phyloP scores from a whole-genome alignment of 2,797 vertebrate species.

The Poeciliopsis paucimaculata region DNA sequence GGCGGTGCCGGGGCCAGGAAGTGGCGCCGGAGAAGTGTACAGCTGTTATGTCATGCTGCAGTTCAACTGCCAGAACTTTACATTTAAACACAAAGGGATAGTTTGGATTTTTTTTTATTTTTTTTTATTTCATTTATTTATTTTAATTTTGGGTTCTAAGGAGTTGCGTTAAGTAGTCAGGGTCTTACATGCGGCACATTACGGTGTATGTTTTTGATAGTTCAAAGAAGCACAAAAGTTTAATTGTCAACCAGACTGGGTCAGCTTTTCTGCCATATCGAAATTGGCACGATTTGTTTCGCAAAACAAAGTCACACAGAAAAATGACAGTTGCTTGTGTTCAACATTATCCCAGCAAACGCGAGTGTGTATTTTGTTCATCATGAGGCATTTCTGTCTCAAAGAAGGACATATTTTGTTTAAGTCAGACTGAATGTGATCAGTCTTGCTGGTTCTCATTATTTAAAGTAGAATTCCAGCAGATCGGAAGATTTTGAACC shows the following conservation, averaged over 20 bases:
- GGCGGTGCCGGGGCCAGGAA: conserved; percentile 20
- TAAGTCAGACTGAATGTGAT: neutral
- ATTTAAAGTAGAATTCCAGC: neutral
- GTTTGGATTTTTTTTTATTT: no score
- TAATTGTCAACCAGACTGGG: neutral
- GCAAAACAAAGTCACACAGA: neutral
- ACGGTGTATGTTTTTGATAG: neutral
- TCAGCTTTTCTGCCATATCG: no score
- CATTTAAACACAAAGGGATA: neutral
- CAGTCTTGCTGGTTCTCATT: neutral
- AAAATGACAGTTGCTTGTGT: neutral
- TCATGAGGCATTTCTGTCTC: neutral
- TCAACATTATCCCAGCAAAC: neutral
- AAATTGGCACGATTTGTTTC: no score
- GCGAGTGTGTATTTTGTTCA: neutral
- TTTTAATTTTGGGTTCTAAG: no score
- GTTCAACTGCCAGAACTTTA: neutral
- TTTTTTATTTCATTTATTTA: no score
- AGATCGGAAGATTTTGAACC: neutral
- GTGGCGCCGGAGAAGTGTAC: neutral
- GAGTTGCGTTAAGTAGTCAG: no score
- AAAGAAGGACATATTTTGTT: neutral
- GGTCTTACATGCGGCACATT: neutral
- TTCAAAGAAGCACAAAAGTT: neutral
- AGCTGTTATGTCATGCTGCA: neutral